Base-by-base conservation (phyloP, 2,113 vertebrate genomes). In the Melanostigma gelatinosum region DNA sequence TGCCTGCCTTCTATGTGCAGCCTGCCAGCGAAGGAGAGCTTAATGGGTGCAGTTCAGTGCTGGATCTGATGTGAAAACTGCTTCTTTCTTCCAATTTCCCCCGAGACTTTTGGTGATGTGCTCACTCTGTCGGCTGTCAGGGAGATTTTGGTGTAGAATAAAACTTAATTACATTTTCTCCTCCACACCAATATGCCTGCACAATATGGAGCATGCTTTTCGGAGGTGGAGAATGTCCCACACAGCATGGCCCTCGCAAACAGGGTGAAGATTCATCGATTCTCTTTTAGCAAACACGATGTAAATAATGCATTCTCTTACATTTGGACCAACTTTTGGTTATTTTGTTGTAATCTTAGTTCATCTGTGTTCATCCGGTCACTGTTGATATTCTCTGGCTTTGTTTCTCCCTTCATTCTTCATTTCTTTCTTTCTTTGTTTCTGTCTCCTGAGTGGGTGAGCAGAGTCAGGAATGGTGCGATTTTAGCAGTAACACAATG, bases 401-500 rank as follows among this genome's bases (percentile, higher is more conserved):
- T 48, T 71, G 8, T 16, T 15, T 57, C 18, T 7, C 11, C 52
- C 18, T 9, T 38, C 50, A 50, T 46, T 22, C 50, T n/a, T 42
- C 12, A 2, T 13, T 29, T 54, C 40, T 36, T 27, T 60, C 1
- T 54, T 73, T 36, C 16, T 20, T 27, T 40, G 34, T 55, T 38
- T 38, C 8, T 60, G 18, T 54, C 32, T 77, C 48, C 38, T 75
- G 80, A 38, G 79, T 77, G 75, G 75, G 73, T 67, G 78, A 75
- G 60, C 52, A 42, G 58, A 76, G 70, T 75, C 78, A 63, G 38
- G 71, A 52, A 16, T 61, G 71, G 71, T 58, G 84, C 81, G 73
- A 52, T 48, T 72, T 86, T 70, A 65, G 75, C 75, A 63, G 64
- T 65, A 81, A 77, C 60, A 75, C 85, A 76, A 68, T 61, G 71